Percentiles rank a stretch among this genome's conserved stretches.
Conservation (phyloP, 2,113 vertebrate species). For the Lutjanus erythropterus region DNA sequence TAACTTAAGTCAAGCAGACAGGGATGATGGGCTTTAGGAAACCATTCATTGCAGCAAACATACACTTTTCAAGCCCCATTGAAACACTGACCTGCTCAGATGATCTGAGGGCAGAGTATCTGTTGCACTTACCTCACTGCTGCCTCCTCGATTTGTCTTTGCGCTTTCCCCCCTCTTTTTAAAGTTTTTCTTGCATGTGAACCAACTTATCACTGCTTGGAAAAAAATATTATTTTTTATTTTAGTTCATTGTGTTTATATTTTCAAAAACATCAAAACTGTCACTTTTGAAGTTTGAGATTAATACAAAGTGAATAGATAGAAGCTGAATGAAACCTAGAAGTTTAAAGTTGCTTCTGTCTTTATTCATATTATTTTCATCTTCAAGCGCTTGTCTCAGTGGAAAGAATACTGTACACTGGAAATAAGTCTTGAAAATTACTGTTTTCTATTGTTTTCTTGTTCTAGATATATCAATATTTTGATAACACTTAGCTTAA, state of each 20-base stretch:
- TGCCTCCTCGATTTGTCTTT: constrained; percentile 5
- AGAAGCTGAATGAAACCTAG: neutral
- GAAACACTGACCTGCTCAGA: constrained; percentile 51
- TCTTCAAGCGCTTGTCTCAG: neutral
- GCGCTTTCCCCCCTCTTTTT: neutral
- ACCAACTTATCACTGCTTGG: neutral
- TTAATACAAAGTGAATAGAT: neutral
- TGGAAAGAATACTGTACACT: neutral
- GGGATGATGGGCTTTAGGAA: constrained; percentile 69
- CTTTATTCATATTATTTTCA: neutral
- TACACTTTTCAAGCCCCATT: constrained; percentile 61
- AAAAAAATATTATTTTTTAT: neutral
- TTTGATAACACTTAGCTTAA: too few relatives aligned
- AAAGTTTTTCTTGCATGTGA: neutral
- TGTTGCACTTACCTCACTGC: constrained; percentile 25
- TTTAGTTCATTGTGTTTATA: neutral
- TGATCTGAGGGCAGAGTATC: constrained; percentile 52
- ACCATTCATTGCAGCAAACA: constrained; percentile 63
- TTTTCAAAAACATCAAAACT: neutral
- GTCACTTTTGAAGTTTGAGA: neutral
- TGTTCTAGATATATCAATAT: too few relatives aligned
- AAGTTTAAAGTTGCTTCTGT: neutral
- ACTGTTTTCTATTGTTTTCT: too few relatives aligned
- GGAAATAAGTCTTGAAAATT: neutral
- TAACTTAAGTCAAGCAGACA: constrained; percentile 63